Evolutionary conservation across 1,140 invertebrate species (phyloP).

Genomic region (Zaprionus capensis): DNA sequence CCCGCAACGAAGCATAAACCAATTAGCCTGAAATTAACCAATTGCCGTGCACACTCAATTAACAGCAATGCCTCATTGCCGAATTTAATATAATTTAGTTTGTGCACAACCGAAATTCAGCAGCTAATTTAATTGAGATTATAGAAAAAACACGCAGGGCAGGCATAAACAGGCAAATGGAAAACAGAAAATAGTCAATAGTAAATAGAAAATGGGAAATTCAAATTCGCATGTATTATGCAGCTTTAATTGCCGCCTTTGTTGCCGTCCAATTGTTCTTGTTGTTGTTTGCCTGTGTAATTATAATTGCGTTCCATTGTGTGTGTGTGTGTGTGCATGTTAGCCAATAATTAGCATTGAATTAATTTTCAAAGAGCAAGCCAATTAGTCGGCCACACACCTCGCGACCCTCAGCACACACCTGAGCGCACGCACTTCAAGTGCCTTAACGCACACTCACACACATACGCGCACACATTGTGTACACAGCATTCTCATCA

Average conservation of each 20-base stretch:
- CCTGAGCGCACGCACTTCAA: slow-evolving; percentile 3
- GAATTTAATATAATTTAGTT: slow-evolving; percentile 38
- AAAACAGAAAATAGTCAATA: slow-evolving; percentile 14
- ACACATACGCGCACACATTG: slow-evolving; percentile 1
- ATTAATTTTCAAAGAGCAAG: slow-evolving; percentile 75
- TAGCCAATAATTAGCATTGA: slow-evolving; percentile 73
- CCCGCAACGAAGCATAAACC: background rate
- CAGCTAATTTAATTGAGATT: slow-evolving; percentile 41
- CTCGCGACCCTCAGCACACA: slow-evolving; percentile 27
- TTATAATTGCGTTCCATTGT: slow-evolving; percentile 74
- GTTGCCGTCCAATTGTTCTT: slow-evolving; percentile 25
- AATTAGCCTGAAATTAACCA: slow-evolving; percentile 31
- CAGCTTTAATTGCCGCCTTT: slow-evolving; percentile 60
- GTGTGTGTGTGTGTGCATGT: slow-evolving; percentile 33
- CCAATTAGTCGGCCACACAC: slow-evolving; percentile 66
- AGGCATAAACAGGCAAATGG: background rate
- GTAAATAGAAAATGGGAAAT: slow-evolving; percentile 28
- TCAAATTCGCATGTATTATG: slow-evolving; percentile 55
- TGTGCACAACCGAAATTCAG: slow-evolving; percentile 22
- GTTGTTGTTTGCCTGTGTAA: slow-evolving; percentile 38
- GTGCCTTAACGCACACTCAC: background rate
- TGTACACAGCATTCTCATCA: slow-evolving; percentile 6
- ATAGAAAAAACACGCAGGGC: background rate
- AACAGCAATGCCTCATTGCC: slow-evolving; percentile 26
- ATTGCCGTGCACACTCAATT: slow-evolving; percentile 42